Evolutionary conservation across 35 echinoderm and acorn worm species (phyloP).

Genomic region (Apostichopus californicus): DNA sequence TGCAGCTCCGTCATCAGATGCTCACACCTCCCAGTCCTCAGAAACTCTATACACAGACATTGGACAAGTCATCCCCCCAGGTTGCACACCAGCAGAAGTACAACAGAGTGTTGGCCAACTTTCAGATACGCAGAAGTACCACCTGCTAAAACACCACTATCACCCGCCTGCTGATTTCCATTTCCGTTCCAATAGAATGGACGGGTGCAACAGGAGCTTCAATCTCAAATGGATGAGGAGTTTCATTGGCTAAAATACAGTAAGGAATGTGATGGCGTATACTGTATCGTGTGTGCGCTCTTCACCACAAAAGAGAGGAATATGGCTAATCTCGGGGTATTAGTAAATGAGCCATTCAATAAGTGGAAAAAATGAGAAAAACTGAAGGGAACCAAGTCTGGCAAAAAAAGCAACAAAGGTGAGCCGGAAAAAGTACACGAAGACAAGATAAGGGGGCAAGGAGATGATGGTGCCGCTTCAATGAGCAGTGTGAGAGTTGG

Average conservation of each 20-base stretch:
- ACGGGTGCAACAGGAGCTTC: neutral
- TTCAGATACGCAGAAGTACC: neutral
- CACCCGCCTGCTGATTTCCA: neutral
- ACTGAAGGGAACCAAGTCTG: neutral
- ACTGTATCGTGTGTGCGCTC: neutral
- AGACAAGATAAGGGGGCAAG: neutral
- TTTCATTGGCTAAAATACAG: neutral
- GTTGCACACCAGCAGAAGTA: neutral
- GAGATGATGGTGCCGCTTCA: slow-evolving; percentile 10
- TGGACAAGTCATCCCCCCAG: neutral
- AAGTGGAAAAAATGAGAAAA: neutral
- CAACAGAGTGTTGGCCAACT: neutral
- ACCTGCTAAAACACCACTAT: neutral
- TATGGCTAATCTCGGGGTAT: neutral
- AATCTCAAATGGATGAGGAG: neutral
- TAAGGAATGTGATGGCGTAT: neutral
- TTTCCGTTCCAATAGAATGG: neutral
- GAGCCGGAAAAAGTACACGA: neutral
- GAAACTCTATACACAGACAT: neutral
- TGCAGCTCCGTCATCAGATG: neutral
- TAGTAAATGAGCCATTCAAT: neutral
- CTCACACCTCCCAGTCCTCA: neutral
- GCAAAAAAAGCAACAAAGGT: neutral
- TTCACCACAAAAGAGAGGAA: neutral
- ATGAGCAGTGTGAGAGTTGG: slow-evolving; percentile 13